phyloP scores from a whole-genome alignment of 2,113 vertebrate genomes.

The Euleptes europaea region DNA sequence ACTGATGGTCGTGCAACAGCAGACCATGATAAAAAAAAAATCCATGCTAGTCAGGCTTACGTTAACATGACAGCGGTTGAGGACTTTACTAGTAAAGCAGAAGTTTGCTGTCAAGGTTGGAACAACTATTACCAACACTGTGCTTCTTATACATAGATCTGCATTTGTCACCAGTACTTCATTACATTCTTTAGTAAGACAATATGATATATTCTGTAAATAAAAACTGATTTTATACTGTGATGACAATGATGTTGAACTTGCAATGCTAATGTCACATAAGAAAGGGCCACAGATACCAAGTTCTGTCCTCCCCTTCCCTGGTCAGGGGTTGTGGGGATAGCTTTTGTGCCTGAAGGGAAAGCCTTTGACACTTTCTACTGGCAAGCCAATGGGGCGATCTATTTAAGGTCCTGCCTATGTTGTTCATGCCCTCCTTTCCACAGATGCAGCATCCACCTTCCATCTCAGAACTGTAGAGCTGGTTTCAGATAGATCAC shows the following conservation, averaged over 20 bases:
- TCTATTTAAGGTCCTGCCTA: too few relatives aligned
- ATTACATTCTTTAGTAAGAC: background rate
- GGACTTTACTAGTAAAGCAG: background rate
- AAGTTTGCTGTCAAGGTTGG: background rate
- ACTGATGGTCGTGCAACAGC: background rate
- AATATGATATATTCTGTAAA: background rate
- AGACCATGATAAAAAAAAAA: slow-evolving; percentile 1
- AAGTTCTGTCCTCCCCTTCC: too few relatives aligned
- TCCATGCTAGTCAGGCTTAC: background rate
- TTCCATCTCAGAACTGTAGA: too few relatives aligned
- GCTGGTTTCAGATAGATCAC: too few relatives aligned
- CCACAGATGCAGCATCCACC: too few relatives aligned
- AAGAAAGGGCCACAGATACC: background rate
- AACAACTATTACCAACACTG: background rate
- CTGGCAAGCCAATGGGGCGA: too few relatives aligned
- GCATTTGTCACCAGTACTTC: background rate
- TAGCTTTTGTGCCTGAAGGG: too few relatives aligned
- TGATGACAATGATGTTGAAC: background rate
- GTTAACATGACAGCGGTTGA: background rate
- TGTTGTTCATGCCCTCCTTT: too few relatives aligned
- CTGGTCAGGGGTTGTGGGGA: too few relatives aligned
- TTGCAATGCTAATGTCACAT: background rate
- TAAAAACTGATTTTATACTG: background rate
- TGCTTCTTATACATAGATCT: background rate
- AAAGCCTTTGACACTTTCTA: too few relatives aligned